Percentiles rank a stretch among this genome's conserved stretches.
Evolutionary conservation across 2,113 vertebrate species (phyloP).

Genomic region (Actinemys pallida): DNA sequence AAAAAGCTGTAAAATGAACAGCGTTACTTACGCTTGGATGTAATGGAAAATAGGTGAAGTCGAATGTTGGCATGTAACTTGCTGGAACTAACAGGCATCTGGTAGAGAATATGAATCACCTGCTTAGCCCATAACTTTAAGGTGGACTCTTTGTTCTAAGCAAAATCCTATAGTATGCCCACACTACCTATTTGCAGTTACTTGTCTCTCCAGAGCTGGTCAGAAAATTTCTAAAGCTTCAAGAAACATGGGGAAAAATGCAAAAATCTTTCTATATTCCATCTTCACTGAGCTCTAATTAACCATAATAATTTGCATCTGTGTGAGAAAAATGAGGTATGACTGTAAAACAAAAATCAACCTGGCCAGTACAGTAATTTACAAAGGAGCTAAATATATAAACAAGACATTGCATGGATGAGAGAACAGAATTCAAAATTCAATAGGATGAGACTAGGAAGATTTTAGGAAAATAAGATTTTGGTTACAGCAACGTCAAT

Average conservation of each 20-base stretch:
- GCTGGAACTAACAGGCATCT: neutral
- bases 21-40: neutral
- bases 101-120: neutral
- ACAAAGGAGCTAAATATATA: neutral
- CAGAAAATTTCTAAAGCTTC: neutral
- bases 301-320: neutral
- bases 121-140: neutral
- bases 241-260: fast-evolving
- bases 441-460: neutral
- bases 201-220: neutral
- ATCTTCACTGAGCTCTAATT: neutral
- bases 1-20: neutral
- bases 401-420: neutral
- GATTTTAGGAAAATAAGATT: neutral
- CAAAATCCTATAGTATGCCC: neutral
- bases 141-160: neutral
- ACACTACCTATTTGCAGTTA: neutral
- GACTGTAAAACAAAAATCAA: neutral
- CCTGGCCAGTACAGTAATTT: neutral
- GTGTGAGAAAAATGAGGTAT: neutral
- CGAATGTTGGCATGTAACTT: neutral
- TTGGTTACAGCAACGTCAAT: conserved; percentile 25
- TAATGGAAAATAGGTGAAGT: neutral
- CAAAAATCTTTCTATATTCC: fast-evolving
- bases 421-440: neutral